Evolutionary conservation across 2,888 invertebrate species (phyloP), one percentile per base, ranked within the genome.

Genomic region (Elgonia sp.): DNA sequence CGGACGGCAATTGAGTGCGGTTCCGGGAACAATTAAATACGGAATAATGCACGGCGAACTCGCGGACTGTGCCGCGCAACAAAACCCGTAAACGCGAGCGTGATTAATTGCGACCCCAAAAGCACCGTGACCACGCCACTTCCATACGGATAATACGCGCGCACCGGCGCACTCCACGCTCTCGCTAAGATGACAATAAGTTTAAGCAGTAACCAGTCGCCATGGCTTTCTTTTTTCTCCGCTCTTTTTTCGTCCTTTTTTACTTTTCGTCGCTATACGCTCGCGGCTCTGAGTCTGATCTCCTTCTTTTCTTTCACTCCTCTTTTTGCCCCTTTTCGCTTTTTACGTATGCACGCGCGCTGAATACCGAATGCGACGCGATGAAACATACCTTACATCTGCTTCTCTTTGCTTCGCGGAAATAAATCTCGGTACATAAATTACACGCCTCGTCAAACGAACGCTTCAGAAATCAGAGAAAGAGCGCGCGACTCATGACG

Each of bases 81-180:
- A 89, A 90, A 86, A 87, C 73, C 89, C 86, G 83, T 73, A 89
- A 86, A 89, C 72, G 89, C 89, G 82, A 63, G 84, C 87, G 80
- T 89, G 90, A 90, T 90, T 86, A 81, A 89, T 90, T 86, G 89
- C 90, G 84, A 81, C 73, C 73, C 86, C 83, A 69, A 89, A 84
- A 79, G 81, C 81, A 77, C 83, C 88, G 88, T 88, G 83, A 88
- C 88, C 79, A 76, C 79, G 63, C 73, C 65, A 80, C 65, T 85
- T 83, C 55, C 84, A 77, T 86, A 84, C 10, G 12, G 81, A 73
- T 87, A 89, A 89, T 86, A 77, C 77, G 86, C 76, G 77, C 84
- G 84, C 81, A 86, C 65, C 72, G 60, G 80, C 72, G 70, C 37
- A 72, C 69, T 83, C 81, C 82, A 83, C 84, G 84, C 29, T 29